A percentile compares a stretch with the other conserved stretches of the same genome.
Evolutionary conservation across 2,888 invertebrate genomes (phyloP).

Genomic region (Caprella mutica): DNA sequence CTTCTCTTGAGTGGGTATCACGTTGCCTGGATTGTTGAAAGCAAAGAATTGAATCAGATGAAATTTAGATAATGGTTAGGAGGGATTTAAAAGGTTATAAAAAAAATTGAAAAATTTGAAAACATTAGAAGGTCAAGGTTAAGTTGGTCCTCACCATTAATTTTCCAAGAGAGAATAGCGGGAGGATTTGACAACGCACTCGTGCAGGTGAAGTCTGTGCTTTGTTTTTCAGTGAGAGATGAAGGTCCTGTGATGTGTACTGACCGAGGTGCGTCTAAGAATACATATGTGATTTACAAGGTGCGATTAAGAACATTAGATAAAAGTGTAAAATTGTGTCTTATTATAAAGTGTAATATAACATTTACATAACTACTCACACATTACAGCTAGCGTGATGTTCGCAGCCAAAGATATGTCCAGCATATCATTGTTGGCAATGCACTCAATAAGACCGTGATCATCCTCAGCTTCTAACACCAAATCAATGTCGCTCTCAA

Average conservation of each 20-base stretch:
- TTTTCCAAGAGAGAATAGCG: too few species aligned
- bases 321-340: neutral
- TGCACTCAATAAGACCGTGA: neutral
- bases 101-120: too few species aligned
- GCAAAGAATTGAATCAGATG: too few species aligned
- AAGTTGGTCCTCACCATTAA: too few species aligned
- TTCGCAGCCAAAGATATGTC: neutral
- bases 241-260: constrained; percentile 6
- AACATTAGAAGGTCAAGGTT: too few species aligned
- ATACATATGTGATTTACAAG: neutral
- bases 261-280: neutral
- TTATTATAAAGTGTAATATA: neutral
- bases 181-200: too few species aligned
- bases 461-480: constrained; percentile 5
- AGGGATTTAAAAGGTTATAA: too few species aligned
- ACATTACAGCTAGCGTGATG: constrained; percentile 7
- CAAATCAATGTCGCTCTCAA: constrained; percentile 5
- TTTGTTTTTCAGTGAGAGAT: constrained; percentile 3
- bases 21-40: too few species aligned
- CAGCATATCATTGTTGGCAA: constrained; percentile 5
- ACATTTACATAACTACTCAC: neutral
- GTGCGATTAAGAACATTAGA: neutral
- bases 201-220: neutral
- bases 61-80: too few species aligned
- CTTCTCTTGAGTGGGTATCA: too few species aligned